Evolutionary conservation across 2,113 vertebrate species (phyloP).

Genomic region (Hymenochirus boettgeri): DNA sequence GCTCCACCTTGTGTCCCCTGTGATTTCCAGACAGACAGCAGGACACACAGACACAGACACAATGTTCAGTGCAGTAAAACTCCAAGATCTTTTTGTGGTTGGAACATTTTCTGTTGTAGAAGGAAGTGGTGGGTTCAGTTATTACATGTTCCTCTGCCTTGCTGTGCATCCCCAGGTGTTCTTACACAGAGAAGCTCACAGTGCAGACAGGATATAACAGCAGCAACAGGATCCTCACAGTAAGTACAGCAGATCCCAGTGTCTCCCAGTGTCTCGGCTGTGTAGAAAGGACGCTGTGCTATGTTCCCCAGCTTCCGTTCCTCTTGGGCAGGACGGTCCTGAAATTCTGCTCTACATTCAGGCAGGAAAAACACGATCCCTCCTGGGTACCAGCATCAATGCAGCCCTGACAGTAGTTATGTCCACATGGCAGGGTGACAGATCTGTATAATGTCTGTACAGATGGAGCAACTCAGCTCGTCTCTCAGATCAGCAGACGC

Average conservation of each 20-base stretch:
- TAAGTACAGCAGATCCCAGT: conserved; percentile 60
- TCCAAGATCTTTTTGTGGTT: conserved; percentile 71
- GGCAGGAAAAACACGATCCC: too few species aligned
- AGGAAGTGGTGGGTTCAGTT: conserved; percentile 58
- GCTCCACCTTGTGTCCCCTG: conserved; percentile 49
- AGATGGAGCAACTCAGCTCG: too few species aligned
- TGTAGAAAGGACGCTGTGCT: conserved; percentile 14
- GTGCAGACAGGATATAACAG: conserved; percentile 69
- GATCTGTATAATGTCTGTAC: too few species aligned
- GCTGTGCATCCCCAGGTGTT: conserved; percentile 65
- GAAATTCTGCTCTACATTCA: too few species aligned
- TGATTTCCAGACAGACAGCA: conserved; percentile 66
- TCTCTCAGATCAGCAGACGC: too few species aligned
- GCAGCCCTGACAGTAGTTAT: too few species aligned
- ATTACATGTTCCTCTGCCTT: conserved; percentile 67
- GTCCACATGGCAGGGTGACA: too few species aligned
- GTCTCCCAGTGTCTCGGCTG: not conserved
- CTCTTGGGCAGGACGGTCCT: too few species aligned
- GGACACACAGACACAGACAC: conserved; percentile 63
- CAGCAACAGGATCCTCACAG: conserved; percentile 49
- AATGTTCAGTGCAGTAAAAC: conserved; percentile 67
- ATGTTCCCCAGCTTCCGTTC: conserved; percentile 40
- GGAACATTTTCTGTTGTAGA: conserved; percentile 63
- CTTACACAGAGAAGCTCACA: conserved; percentile 71
- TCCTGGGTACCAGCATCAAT: too few species aligned